Evolutionary conservation across 2,113 vertebrate species (phyloP), one percentile per base, ranked within the genome.

Genomic region (Thamnaconus septentrionalis): DNA sequence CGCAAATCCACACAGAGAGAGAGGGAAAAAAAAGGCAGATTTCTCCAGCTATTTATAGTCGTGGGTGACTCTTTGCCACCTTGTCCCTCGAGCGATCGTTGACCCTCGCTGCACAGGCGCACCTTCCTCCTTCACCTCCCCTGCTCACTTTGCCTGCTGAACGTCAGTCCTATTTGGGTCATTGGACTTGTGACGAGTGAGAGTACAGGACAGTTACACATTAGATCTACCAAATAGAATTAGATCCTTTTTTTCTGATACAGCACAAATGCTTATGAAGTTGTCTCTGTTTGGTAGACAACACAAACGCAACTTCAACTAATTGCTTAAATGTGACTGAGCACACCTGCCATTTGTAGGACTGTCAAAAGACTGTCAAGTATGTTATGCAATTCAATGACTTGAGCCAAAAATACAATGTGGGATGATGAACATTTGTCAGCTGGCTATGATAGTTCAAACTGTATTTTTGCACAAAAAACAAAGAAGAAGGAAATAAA

Each of bases 141-240:
- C 60, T 44, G 70, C 76, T 86, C 79, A 78, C 76, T 75, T 65
- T 31, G 55, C 69, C 82, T 57, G 75, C 69, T 48, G 60, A 82
- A 83, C 69, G 83, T 79, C 88, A 82, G 62, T 82, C 76, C 66
- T 84, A 88, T 91, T 81, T 90, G 80, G 90, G 90, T 89, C 91
- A 88, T 77, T 40, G 9, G 69, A 76, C 66, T 74, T 64, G 52
- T 42, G 50, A 66, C 73, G 40, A 56, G 6, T 51, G 76, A 64
- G 64, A 78, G 65, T 45, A 59, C 71, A 47, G 49, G 50, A 31
- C 49, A 43, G 67, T 55, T 69, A 61, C 71, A 76, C 53, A 66
- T 61, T 49, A 84, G 73, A 60, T 58, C 66, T 56, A 71, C 61
- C 64, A 54, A 73, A 65, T 73, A 59, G 78, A 70, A 67, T 80